Evolutionary conservation across 2,797 vertebrate species (phyloP).

Genomic region (Myiotriccus ornatus): DNA sequence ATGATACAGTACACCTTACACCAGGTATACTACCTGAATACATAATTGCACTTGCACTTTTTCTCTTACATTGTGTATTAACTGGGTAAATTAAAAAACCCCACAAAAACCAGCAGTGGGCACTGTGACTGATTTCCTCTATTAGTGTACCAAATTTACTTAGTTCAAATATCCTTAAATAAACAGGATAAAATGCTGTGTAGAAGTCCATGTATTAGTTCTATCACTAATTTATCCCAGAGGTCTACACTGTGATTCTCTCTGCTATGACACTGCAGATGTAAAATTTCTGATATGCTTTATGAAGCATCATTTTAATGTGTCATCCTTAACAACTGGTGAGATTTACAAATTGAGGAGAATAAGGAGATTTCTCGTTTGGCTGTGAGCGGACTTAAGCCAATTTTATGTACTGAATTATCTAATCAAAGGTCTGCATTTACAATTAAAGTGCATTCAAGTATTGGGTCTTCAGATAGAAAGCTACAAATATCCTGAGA

Average conservation of each 20-base stretch:
- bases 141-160: background rate
- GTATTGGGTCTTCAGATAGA: background rate
- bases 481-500: background rate
- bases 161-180: background rate
- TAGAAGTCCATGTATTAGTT: background rate
- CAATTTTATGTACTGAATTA: background rate
- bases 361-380: background rate
- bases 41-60: background rate
- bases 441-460: background rate
- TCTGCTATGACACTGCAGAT: background rate
- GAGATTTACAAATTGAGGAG: background rate
- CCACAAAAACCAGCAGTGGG: no score
- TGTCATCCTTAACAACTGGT: background rate
- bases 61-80: background rate
- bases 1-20: background rate
- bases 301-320: background rate
- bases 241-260: background rate
- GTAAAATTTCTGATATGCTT: background rate
- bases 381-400: background rate
- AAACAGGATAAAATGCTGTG: background rate
- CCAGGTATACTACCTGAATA: background rate
- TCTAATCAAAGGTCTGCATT: background rate
- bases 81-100: background rate
- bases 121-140: background rate
- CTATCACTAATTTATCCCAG: background rate